Evolutionary conservation across 2,797 vertebrate genomes (phyloP), one percentile per base, ranked within the genome.

Genomic region (Macropus fuliginosus): DNA sequence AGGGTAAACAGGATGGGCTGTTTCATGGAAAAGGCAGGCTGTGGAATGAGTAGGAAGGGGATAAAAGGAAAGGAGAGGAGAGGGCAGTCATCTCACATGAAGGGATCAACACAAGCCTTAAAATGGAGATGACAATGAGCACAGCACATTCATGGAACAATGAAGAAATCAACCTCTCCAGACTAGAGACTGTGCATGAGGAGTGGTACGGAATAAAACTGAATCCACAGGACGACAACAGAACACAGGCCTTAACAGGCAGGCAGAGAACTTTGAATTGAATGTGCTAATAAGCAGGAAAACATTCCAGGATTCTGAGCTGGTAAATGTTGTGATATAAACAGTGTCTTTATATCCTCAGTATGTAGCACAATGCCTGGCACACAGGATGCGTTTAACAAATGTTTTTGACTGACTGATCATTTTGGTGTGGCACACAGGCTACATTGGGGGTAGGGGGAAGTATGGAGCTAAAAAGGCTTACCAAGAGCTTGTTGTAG

Each of bases 31-130:
- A 93, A 8, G 59, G 56, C n/a, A 13, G 14, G 31, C 40, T 87
- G 40, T 81, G 40, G 40, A 27, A 81, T 81, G 74, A 27, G 40
- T 11, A 50, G 40, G 74, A 50, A 27, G 2, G 24, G 40, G 74
- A 87, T 11, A 87, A 34, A 16, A 90, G n/a, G 29, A 29, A 8
- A 9, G 0, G 0, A 27, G 11, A 5, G 1, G 0, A 2, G 10
- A 91, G 46, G 57, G 29, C 52, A n/a, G 90, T 46, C 74, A 87
- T 50, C 3, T 40, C 40, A 87, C 40, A 87, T 11, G 9, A 87
- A 50, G 24, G n/a, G 74, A 81, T 46, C 1, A 50, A 46, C 24
- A 50, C 27, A 40, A 87, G 74, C 40, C 21, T 87, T 81, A 50
- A 50, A 87, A 87, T 27, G 74, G 3, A 50, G 74, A 50, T 12